A percentile compares a stretch with the other conserved stretches of the same genome.
phyloP scores from a whole-genome alignment of 2,113 vertebrate species.

The Chroicocephalus ridibundus region DNA sequence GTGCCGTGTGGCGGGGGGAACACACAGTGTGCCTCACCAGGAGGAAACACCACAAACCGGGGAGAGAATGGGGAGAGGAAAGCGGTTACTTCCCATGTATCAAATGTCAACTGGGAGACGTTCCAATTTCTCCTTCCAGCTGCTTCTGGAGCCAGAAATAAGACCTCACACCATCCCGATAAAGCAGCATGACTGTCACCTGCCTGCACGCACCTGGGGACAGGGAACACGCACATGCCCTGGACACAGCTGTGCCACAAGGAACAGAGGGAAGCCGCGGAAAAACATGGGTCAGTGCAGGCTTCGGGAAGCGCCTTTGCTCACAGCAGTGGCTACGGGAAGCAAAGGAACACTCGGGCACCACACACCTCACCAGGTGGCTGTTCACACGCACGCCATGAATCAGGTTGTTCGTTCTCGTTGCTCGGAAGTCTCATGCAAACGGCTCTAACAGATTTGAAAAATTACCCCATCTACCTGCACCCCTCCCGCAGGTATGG shows the following conservation, averaged over 20 bases:
- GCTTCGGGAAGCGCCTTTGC: not conserved
- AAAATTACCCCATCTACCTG: not conserved
- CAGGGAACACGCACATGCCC: not conserved
- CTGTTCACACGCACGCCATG: not conserved
- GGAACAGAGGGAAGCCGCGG: not conserved
- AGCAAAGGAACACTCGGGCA: not conserved
- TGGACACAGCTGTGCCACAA: not conserved
- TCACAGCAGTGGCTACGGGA: not conserved
- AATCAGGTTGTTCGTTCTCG: not conserved
- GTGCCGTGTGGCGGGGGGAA: rapidly evolving
- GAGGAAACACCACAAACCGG: rapidly evolving
- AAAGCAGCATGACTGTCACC: not conserved
- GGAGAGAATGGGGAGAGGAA: not conserved
- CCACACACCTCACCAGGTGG: not conserved
- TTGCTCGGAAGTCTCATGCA: not conserved
- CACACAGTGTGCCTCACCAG: rapidly evolving
- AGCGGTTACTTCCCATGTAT: not conserved
- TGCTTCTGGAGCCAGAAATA: constrained; percentile 20
- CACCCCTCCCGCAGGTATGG: not conserved
- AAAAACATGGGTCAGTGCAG: not conserved
- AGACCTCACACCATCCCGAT: not conserved
- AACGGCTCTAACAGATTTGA: not conserved
- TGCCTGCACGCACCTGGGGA: not conserved
- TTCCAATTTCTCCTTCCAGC: not conserved
- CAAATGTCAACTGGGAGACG: not conserved